Evolutionary conservation across 2,797 vertebrate species (phyloP), one percentile per base, ranked within the genome.

Genomic region (Labroides dimidiatus): DNA sequence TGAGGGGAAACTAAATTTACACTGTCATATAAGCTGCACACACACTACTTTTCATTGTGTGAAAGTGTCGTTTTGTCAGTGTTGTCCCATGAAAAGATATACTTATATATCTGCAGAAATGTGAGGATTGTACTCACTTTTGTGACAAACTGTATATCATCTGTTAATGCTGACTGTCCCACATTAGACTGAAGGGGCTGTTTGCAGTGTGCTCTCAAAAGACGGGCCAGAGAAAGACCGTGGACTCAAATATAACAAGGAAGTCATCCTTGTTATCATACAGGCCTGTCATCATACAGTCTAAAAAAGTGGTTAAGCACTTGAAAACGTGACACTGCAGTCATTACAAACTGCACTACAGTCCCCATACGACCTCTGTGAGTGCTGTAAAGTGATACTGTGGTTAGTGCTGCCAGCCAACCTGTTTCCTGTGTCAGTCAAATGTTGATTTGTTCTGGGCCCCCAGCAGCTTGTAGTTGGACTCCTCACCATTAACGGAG

Each of bases 151-250:
- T n/a, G n/a, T n/a, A 54, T 57, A 51, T 24, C n/a, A 42, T 58
- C 45, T 41, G 60, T 50, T 71, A 73, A 58, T 44, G 36, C 36
- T 20, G 36, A 50, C 62, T 49, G 45, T 57, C 42, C 66, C n/a
- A 52, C 17, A 69, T 68, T 68, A 62, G 53, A 24, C 4, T 49
- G n/a, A 48, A 9, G 50, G 16, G 23, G 57, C 16, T 42, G 7
- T 53, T 79, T 7, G 4, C 55, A 27, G n/a, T 37, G 10, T 43
- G 27, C 11, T 65, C 37, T 62, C 23, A 52, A 41, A 41, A 64
- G 44, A 36, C 33, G 15, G 12, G 30, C 30, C 27, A 33, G 30
- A 9, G 30, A 33, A 33, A 4, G 9, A 1, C 30, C 51, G 37
- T 11, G 21, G 13, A 43, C 17, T 3, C 6, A 42, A 58, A 23